Percentiles rank a stretch among this genome's conserved stretches.
Conservation (phyloP, 2,113 vertebrate genomes). For the Casuarius casuarius region DNA sequence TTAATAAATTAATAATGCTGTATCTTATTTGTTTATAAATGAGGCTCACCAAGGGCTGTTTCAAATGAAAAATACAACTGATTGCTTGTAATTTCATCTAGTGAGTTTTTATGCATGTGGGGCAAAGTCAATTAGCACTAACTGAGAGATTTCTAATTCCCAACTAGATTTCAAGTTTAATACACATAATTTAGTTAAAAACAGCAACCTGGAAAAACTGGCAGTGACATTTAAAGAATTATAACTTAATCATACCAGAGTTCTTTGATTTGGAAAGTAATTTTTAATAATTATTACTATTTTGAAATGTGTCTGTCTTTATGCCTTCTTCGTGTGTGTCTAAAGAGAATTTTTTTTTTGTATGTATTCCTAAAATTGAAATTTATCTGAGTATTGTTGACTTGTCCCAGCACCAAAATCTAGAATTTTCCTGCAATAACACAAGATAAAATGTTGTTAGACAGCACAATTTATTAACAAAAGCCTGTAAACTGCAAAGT, state of each 20-base stretch:
- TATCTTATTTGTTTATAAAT: conserved; percentile 71
- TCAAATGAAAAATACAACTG: conserved; percentile 69
- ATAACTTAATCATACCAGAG: not conserved
- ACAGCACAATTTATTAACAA: conserved; percentile 75
- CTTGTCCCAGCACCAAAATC: conserved; percentile 27
- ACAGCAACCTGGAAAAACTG: conserved; percentile 39
- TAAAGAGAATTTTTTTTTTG: not conserved
- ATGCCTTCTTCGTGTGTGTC: not conserved
- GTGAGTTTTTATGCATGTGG: conserved; percentile 65
- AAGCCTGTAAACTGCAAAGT: conserved; percentile 73
- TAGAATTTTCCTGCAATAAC: conserved; percentile 62
- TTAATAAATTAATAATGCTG: conserved; percentile 77
- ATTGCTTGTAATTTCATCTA: conserved; percentile 77
- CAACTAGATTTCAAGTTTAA: conserved; percentile 54
- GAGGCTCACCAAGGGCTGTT: conserved; percentile 60
- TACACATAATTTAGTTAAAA: conserved; percentile 54
- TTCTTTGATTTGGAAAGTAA: not conserved
- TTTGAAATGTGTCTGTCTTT: not conserved
- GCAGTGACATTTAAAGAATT: conserved; percentile 8
- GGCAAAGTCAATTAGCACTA: conserved; percentile 72
- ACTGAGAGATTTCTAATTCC: conserved; percentile 57
- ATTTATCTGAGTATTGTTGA: not conserved
- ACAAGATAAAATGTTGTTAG: conserved; percentile 67
- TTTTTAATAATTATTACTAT: not conserved
- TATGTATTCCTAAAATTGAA: not conserved